phyloP scores from a whole-genome alignment of 2,888 invertebrate species.

The Tenthredo mesomela region DNA sequence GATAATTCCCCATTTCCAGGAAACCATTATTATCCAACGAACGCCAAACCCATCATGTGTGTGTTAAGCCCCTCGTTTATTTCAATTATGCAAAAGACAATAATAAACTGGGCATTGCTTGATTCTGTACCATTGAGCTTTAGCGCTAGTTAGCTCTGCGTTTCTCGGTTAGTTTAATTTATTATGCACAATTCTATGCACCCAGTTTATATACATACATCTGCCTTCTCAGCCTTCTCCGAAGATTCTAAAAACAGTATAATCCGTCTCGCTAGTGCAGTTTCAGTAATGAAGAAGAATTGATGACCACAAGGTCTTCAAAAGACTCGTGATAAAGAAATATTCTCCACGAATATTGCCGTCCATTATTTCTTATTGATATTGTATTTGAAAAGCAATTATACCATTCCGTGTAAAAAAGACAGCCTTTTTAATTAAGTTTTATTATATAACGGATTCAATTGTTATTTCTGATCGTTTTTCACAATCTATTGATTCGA shows the following conservation, averaged over 20 bases:
- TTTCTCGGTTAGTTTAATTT: conserved; percentile 2
- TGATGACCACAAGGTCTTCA: background rate
- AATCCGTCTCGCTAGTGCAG: background rate
- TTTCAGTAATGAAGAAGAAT: background rate
- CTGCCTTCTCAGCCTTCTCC: background rate
- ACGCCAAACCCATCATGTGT: conserved; percentile 11
- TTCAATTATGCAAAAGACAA: conserved; percentile 45
- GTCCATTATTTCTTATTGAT: background rate
- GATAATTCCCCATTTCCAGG: conserved; percentile 42
- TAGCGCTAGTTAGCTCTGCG: background rate
- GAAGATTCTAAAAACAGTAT: background rate
- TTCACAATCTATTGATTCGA: background rate
- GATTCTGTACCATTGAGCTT: conserved; percentile 10
- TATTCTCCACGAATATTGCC: too few species aligned
- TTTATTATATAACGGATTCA: background rate
- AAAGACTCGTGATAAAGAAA: background rate
- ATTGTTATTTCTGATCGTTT: conserved; percentile 22
- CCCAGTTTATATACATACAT: background rate
- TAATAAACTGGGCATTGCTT: conserved; percentile 36
- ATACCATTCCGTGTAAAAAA: background rate
- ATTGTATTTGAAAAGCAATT: conserved; percentile 14
- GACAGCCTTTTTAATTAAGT: conserved; percentile 7
- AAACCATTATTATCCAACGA: conserved; percentile 35
- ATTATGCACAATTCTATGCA: background rate
- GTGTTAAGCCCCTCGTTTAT: conserved; percentile 44